These are phyloP conservation scores for Acronicta leporina DNA, from an alignment of 2,888 invertebrate genomes.

Conservation along the genomic window DNA sequence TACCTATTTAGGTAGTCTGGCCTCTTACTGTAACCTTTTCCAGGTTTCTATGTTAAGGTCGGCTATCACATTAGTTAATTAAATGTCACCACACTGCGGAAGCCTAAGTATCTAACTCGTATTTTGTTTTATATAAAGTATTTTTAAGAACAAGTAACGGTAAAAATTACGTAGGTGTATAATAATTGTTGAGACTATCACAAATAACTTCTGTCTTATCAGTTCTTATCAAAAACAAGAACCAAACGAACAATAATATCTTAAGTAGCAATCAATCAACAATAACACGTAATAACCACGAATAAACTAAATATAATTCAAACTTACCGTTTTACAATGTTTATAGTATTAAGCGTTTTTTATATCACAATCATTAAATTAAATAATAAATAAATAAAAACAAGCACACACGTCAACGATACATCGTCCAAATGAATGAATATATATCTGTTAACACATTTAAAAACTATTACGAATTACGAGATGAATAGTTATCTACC, in stretches of 20 bases:
- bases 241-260: neutral
- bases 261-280: neutral
- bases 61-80: neutral
- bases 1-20: too few species aligned
- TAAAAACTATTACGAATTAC: slow-evolving; percentile 7
- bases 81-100: neutral
- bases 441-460: slow-evolving; percentile 14
- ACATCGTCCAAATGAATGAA: slow-evolving; percentile 34
- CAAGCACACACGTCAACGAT: slow-evolving; percentile 7
- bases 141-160: neutral
- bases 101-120: neutral
- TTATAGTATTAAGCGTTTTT: slow-evolving; percentile 25
- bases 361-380: slow-evolving; percentile 37
- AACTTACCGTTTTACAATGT: slow-evolving; percentile 31
- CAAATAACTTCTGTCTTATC: neutral
- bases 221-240: too few species aligned
- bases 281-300: neutral
- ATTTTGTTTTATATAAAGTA: neutral
- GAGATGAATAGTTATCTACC: slow-evolving; percentile 30
- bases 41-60: too few species aligned
- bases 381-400: slow-evolving; percentile 31
- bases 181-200: neutral
- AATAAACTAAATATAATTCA: neutral
- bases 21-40: too few species aligned
- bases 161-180: neutral